Evolutionary conservation across 2,113 vertebrate genomes (phyloP).

Genomic region (Cyprinus carpio): DNA sequence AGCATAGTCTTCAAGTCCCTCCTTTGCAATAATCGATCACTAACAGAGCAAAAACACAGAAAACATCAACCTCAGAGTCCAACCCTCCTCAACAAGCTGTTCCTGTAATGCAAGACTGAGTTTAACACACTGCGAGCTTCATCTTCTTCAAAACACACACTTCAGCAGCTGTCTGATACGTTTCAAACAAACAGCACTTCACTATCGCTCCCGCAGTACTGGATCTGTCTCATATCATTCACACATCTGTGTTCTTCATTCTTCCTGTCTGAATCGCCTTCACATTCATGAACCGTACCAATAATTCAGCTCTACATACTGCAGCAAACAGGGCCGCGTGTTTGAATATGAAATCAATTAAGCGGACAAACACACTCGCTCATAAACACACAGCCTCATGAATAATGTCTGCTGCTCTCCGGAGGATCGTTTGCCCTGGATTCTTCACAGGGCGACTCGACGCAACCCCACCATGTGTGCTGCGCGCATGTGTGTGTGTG

Average conservation of each 20-base stretch:
- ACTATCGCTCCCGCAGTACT: not conserved
- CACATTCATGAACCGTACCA: constrained; percentile 1
- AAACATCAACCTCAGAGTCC: not conserved
- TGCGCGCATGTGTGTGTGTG: constrained; percentile 34
- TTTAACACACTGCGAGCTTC: not conserved
- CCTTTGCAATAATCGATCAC: not conserved
- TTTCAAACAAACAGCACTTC: not conserved
- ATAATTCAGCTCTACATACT: constrained; percentile 25
- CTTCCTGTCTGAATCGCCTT: not conserved
- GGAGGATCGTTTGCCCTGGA: not conserved
- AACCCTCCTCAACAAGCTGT: not conserved
- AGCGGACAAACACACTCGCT: constrained; percentile 44
- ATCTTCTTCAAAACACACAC: not conserved
- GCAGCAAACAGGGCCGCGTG: constrained; percentile 6
- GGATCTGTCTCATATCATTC: not conserved
- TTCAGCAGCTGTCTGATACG: not conserved
- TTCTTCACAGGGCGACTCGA: not conserved
- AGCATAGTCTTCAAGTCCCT: too few species aligned
- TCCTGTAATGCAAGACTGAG: not conserved
- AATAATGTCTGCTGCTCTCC: constrained; percentile 21
- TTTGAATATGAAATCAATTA: constrained; percentile 41
- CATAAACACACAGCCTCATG: constrained; percentile 47
- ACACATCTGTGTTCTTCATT: not conserved
- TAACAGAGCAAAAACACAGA: not conserved
- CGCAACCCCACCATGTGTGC: not conserved